Percentiles rank a stretch among this genome's conserved stretches.
These are phyloP conservation scores for Elmis aenea DNA, from an alignment of 2,888 invertebrate genomes.

Conservation along the genomic window DNA sequence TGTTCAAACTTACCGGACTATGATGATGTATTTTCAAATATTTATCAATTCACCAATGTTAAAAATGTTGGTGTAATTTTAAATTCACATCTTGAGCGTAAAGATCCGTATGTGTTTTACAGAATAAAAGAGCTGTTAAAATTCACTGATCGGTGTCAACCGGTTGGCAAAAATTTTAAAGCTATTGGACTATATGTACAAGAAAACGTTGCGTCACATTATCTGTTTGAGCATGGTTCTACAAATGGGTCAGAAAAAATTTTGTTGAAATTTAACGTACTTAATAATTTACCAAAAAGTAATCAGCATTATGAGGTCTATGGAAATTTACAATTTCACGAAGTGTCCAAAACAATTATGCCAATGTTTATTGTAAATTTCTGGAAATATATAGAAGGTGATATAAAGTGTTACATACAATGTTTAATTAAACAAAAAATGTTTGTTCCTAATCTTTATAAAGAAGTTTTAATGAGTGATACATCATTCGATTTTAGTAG, in stretches of 20 bases:
- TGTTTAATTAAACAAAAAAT: constrained; percentile 1
- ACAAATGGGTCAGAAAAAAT: constrained; percentile 1
- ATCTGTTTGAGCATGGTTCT: constrained; percentile 4
- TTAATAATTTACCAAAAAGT: constrained; percentile 1
- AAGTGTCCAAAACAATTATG: neutral
- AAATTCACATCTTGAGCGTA: neutral
- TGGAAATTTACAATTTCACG: constrained; percentile 7
- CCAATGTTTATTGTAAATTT: constrained; percentile 9
- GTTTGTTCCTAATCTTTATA: constrained; percentile 7
- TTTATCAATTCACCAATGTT: too few relatives aligned
- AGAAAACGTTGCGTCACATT: neutral
- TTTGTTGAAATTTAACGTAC: constrained; percentile 4
- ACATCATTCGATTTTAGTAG: neutral
- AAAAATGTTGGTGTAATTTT: neutral
- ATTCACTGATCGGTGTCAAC: constrained; percentile 5
- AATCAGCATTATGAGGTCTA: constrained; percentile 7
- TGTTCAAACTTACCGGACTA: too few relatives aligned
- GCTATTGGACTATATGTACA: constrained; percentile 7
- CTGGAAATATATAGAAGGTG: constrained; percentile 3
- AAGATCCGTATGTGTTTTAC: constrained; percentile 9
- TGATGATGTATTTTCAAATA: too few relatives aligned
- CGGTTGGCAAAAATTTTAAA: constrained; percentile 8
- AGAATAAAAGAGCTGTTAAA: constrained; percentile 7
- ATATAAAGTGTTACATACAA: constrained; percentile 4
- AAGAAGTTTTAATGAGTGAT: constrained; percentile 1